Evolutionary conservation across 2,888 invertebrate species (phyloP), one percentile per base, ranked within the genome.

Genomic region (Watsonalla cultraria): DNA sequence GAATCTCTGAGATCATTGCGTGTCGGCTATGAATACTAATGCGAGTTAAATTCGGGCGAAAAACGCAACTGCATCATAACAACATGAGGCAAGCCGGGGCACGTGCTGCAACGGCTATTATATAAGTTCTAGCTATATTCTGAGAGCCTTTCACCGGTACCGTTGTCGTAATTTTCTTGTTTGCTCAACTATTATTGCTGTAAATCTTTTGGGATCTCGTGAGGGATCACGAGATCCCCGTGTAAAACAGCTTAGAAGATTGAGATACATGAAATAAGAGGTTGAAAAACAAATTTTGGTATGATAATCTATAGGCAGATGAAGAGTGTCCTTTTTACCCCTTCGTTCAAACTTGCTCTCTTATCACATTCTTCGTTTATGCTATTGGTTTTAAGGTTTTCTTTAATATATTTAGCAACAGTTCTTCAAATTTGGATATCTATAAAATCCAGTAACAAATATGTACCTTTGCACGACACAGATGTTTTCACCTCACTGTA

Each of bases 91-190:
- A 66, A 72, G 56, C 51, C 57, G 56, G 45, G 66, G 67, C 74
- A 70, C 76, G 73, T 70, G 74, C 66, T 62, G 55, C 59, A 64
- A 67, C 65, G 67, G 51, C 51, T 33, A 15, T 65, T 59, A 64
- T 64, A 73, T 84, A 85, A 82, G 76, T 80, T 84, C 74, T 66
- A 70, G 63, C 66, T 67, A 66, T 67, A 69, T 70, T 68, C 70
- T 73, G 60, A 61, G 65, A 68, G 74, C 82, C 83, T 84, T 85
- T 86, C 84, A 78, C 84, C 77, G 71, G 61, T 74, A 72, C 68
- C 75, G 75, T 70, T 72, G 77, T 66, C 72, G 78, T 74, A 76
- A 81, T 81, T 80, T 83, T 79, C 83, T 81, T 70, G 74, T 72
- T 72, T 67, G 66, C 65, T 59, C 66, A 68, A 65, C 69, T 68